Evolutionary conservation across 1,140 invertebrate species (phyloP).

Genomic region (Batillaria attramentaria): DNA sequence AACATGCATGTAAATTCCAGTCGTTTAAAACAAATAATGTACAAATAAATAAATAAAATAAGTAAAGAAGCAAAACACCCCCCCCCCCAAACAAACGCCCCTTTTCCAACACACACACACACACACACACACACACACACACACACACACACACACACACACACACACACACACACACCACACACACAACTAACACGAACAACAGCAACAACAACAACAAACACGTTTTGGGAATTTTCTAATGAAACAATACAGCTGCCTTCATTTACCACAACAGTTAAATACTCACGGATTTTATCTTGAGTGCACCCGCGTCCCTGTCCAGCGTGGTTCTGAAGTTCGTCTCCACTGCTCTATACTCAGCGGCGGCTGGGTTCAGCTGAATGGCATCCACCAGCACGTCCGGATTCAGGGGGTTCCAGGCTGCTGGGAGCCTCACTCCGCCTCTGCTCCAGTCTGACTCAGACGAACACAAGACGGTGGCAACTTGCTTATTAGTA

Average conservation of each 20-base stretch:
- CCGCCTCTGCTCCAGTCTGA: too few species aligned
- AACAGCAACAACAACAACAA: background rate
- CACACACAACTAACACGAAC: background rate
- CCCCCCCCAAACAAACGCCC: background rate
- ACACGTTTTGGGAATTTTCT: background rate
- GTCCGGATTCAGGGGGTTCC: too few species aligned
- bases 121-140: conserved; percentile 16
- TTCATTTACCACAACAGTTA: background rate
- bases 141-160: conserved; percentile 16
- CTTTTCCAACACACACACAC: conserved; percentile 11
- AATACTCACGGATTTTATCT: too few species aligned
- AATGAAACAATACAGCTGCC: background rate
- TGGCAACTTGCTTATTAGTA: background rate
- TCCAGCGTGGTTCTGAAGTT: too few species aligned
- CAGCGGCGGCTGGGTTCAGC: too few species aligned
- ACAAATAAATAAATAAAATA: background rate
- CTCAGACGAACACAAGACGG: too few species aligned
- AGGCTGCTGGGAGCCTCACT: too few species aligned
- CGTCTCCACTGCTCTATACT: too few species aligned
- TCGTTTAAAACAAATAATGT: background rate
- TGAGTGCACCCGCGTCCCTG: too few species aligned
- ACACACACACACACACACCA: background rate
- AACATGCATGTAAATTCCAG: background rate
- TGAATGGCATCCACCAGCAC: too few species aligned
- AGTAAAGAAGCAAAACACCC: background rate